These are phyloP conservation scores for Chouioia cunea DNA, from an alignment of 2,888 invertebrate species.

Conservation along the genomic window DNA sequence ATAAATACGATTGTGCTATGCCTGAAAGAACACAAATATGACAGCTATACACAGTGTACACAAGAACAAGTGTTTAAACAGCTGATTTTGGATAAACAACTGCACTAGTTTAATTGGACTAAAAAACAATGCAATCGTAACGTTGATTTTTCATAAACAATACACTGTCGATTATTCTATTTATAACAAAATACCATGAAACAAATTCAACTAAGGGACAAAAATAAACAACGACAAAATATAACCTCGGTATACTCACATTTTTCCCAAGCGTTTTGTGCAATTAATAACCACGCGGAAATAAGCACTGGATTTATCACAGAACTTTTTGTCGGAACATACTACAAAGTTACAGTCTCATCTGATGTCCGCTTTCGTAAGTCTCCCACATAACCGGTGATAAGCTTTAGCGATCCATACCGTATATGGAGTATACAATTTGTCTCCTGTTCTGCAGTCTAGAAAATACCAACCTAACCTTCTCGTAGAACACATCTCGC, in stretches of 20 bases:
- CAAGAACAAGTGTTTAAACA: constrained; percentile 3
- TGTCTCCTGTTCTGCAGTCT: background rate
- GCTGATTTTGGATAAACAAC: background rate
- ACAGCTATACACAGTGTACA: background rate
- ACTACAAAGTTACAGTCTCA: background rate
- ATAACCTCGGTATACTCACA: constrained; percentile 21
- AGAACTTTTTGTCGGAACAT: constrained; percentile 3
- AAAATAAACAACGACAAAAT: too few relatives aligned
- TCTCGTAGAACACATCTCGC: constrained; percentile 12
- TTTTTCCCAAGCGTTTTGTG: constrained; percentile 11
- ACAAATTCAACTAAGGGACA: constrained; percentile 14
- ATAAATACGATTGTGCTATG: background rate
- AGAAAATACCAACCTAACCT: constrained; percentile 20
- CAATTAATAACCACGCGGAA: background rate
- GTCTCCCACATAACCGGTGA: constrained; percentile 33
- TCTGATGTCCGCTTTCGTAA: background rate
- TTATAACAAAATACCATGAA: background rate
- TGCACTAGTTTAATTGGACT: background rate
- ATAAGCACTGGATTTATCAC: constrained; percentile 6
- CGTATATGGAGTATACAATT: constrained; percentile 35
- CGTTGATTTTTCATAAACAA: background rate
- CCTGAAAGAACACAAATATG: constrained; percentile 21
- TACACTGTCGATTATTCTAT: background rate
- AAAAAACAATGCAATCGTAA: background rate
- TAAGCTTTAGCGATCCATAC: constrained; percentile 29